Base-by-base conservation (phyloP, 2,797 vertebrate genomes). In the Morus bassanus region DNA sequence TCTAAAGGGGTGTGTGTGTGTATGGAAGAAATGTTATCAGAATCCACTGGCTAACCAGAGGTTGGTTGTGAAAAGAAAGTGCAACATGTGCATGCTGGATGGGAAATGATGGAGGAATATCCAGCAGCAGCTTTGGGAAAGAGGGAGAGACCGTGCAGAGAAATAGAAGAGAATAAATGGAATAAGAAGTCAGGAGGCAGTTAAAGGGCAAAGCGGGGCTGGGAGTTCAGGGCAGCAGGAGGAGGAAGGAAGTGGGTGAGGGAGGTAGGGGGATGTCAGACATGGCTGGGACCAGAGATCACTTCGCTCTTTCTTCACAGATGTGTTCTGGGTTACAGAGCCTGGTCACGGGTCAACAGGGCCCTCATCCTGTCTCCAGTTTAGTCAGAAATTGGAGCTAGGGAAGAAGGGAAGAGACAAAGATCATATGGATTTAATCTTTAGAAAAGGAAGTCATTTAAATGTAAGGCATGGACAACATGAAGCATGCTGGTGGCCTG, bases 301-400 rank as follows among this genome's bases (percentile, higher is more conserved):
- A 0, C 31, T 81, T 69, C 85, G 45, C 30, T 88, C 12, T 91
- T 83, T 57, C 35, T 91, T 96, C 46, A 8, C 89, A 93, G 45
- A 94, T 92, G 61, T 81, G 72, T 89, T 95, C 72, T 81, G 64
- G 69, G 82, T 92, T 90, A 88, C 31, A 21, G 48, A 92, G 28
- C 57, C 35, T 63, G 68, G 51, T 91, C 89, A 93, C 2, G 9
- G 91, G 96, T 97, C 82, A 89, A 24, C 12, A 35, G 14, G 46
- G 11, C 48, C 67, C 53, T 94, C 60, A 76, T 91, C 18, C 64
- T 80, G 51, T 64, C 64, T 92, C 78, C 48, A 77, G 10, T 89
- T 91, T 61, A 88, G 53, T 43, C 56, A 92, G 85, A 83, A 83
- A 45, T 4, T 74, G 6, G 13, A 15, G 17, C n/a, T 64, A 64